Evolutionary conservation across 2,113 vertebrate species (phyloP).

Genomic region (Eptesicus fuscus): DNA sequence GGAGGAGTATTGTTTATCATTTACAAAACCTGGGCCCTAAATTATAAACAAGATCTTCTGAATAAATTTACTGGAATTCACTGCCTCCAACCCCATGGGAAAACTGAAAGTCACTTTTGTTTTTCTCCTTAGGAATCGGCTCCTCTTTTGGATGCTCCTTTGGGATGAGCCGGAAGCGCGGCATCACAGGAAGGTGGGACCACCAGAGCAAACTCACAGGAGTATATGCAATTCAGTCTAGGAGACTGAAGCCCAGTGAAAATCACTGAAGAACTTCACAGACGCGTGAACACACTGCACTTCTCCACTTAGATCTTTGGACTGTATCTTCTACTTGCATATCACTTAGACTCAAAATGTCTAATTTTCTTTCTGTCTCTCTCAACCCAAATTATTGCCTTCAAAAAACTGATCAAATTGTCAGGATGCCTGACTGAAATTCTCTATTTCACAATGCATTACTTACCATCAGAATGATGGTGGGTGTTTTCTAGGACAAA

Average conservation of each 20-base stretch:
- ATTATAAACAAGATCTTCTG: not conserved
- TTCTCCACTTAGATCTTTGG: not conserved
- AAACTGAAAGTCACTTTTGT: not conserved
- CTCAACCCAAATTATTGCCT: not conserved
- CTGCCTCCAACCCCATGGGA: not conserved
- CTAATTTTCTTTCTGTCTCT: not conserved
- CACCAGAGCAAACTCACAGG: not conserved
- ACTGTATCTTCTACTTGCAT: not conserved
- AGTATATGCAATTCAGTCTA: not conserved
- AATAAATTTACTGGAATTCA: constrained; percentile 41
- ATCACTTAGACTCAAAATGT: not conserved
- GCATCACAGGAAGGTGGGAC: not conserved
- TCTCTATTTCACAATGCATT: not conserved
- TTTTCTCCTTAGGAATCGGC: not conserved
- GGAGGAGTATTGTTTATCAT: not conserved
- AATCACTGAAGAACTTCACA: not conserved
- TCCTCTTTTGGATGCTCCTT: not conserved
- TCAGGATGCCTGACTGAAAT: not conserved
- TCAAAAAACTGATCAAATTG: not conserved
- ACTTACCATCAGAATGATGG: not conserved
- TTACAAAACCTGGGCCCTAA: not conserved
- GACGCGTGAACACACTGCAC: not conserved
- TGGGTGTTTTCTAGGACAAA: not conserved
- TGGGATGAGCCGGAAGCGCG: not conserved
- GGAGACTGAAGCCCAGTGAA: not conserved